Conservation (phyloP, 2,797 vertebrate genomes). For the Poecile montanus region DNA sequence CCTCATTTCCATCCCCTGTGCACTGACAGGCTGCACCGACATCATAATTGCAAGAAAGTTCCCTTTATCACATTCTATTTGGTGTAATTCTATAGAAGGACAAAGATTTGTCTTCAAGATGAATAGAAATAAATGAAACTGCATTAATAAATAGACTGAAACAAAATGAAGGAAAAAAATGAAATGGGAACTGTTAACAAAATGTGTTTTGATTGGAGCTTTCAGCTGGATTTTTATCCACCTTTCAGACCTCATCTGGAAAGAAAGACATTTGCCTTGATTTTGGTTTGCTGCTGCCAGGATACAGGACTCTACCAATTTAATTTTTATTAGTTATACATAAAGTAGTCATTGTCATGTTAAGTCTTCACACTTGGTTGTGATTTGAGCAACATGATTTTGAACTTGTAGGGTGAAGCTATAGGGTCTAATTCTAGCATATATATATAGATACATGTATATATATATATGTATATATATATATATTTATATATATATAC, state of each 20-base stretch:
- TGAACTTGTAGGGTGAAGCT: conserved; percentile 71
- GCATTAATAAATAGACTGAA: conserved; percentile 80
- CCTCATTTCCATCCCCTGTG: conserved; percentile 80
- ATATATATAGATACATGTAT: background rate
- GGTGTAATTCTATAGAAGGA: conserved; percentile 81
- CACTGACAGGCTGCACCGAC: conserved; percentile 78
- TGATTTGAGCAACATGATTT: conserved; percentile 79
- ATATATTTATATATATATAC: fast-evolving
- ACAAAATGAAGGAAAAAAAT: conserved; percentile 76
- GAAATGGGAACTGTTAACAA: conserved; percentile 70
- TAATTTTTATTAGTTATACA: conserved; percentile 80
- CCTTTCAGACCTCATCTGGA: conserved; percentile 67
- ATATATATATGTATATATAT: fast-evolving
- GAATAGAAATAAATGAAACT: conserved; percentile 82
- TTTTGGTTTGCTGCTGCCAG: conserved; percentile 72
- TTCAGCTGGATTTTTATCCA: conserved; percentile 72
- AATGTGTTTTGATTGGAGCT: conserved; percentile 77
- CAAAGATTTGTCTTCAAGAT: conserved; percentile 82
- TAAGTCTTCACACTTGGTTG: conserved; percentile 74
- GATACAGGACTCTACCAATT: conserved; percentile 71
- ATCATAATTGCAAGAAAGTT: conserved; percentile 84
- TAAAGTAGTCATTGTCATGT: conserved; percentile 76
- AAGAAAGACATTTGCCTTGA: conserved; percentile 68
- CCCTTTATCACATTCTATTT: conserved; percentile 84
- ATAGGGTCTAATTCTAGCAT: conserved; percentile 51